phyloP scores from a whole-genome alignment of 2,113 vertebrate species.

The Chinchilla lanigera region DNA sequence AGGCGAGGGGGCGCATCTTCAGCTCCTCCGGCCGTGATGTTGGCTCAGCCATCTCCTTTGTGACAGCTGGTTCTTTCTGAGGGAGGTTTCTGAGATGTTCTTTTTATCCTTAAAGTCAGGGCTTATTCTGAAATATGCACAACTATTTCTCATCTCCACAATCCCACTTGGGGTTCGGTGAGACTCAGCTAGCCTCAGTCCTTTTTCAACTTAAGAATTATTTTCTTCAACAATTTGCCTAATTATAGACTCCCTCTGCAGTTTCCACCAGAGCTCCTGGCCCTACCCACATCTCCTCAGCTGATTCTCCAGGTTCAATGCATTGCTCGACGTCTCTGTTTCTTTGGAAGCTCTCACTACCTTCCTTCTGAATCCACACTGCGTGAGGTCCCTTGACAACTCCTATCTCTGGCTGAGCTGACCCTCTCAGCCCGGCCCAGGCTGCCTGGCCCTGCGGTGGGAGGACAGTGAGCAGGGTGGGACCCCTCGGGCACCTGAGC shows the following conservation, averaged over 20 bases:
- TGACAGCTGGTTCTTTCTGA: not conserved
- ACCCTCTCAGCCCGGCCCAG: not conserved
- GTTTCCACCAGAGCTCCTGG: not conserved
- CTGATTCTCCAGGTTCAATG: not conserved
- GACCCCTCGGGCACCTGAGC: not conserved
- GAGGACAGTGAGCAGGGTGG: not conserved
- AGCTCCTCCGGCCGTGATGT: not conserved
- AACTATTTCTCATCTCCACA: not conserved
- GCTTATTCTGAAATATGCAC: not conserved
- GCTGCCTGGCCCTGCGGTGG: not conserved
- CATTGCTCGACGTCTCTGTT: not conserved
- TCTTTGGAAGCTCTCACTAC: not conserved
- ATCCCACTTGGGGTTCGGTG: not conserved
- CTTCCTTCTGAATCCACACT: too few species aligned
- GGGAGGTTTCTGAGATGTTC: not conserved
- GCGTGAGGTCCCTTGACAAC: not conserved
- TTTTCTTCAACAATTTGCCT: not conserved
- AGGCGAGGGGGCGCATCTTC: not conserved
- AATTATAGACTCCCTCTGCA: not conserved
- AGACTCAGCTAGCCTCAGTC: not conserved
- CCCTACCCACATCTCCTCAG: fast-evolving
- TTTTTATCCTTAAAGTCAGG: not conserved
- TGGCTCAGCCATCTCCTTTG: not conserved
- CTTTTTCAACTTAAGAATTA: not conserved
- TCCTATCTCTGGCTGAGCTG: not conserved